Evolutionary conservation across 2,888 invertebrate species (phyloP).

Genomic region (Pristionchus fissidentatus): DNA sequence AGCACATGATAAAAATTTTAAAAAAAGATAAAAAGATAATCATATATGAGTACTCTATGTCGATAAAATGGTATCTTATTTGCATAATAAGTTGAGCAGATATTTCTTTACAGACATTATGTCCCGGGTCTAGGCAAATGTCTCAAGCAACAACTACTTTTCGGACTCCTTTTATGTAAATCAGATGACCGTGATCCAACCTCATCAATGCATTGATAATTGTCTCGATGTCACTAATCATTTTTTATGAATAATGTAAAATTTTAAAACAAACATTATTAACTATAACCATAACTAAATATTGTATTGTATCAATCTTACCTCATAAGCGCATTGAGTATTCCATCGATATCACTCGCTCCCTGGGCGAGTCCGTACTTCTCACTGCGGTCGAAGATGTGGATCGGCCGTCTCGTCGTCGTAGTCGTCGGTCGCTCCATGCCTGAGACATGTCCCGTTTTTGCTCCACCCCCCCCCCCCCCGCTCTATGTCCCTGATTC

Average conservation of each 20-base stretch:
- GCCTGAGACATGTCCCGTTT: not conserved
- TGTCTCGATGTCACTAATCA: no score
- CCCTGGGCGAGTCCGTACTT: slow-evolving; percentile 37
- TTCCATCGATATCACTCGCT: slow-evolving; percentile 47
- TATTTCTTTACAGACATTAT: no score
- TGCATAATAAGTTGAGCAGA: no score
- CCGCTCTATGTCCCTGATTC: not conserved
- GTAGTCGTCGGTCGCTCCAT: slow-evolving; percentile 43
- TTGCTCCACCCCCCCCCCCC: not conserved
- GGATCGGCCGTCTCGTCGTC: slow-evolving; percentile 25
- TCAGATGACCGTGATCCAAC: no score
- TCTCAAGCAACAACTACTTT: no score
- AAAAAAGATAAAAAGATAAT: not conserved
- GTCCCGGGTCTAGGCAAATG: no score
- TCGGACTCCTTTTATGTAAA: not conserved
- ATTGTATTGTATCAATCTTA: not conserved
- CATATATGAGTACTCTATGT: no score
- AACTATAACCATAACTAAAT: not conserved
- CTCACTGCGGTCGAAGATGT: slow-evolving; percentile 30
- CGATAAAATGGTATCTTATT: no score
- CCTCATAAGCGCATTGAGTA: slow-evolving; percentile 49
- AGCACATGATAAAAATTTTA: not conserved
- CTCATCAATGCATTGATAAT: no score
- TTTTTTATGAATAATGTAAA: no score
- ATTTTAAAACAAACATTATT: not conserved